Evolutionary conservation across 2,888 invertebrate species (phyloP).

Genomic region (Melieria crassipennis): DNA sequence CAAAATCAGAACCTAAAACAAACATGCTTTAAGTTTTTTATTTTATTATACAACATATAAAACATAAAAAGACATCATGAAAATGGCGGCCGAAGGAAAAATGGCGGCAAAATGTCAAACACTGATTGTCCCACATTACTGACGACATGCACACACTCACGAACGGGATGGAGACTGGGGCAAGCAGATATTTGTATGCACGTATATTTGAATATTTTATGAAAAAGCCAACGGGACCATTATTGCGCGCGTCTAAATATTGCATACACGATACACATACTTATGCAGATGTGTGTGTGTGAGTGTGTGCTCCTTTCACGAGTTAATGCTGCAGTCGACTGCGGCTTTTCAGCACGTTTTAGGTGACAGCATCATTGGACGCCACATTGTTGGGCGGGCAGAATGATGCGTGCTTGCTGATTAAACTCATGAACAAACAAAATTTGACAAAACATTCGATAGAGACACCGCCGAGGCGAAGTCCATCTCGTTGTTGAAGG

Average conservation of each 20-base stretch:
- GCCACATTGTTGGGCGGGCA: too few species aligned
- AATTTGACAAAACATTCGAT: not conserved
- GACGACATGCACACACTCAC: not conserved
- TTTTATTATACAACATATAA: constrained; percentile 20
- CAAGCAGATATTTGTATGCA: not conserved
- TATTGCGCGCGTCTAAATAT: too few species aligned
- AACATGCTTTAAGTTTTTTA: not conserved
- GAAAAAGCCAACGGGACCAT: too few species aligned
- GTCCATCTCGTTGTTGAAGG: not conserved
- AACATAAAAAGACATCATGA: constrained; percentile 5
- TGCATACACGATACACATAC: too few species aligned
- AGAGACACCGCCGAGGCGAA: not conserved
- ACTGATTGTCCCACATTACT: too few species aligned
- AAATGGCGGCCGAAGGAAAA: not conserved
- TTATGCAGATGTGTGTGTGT: too few species aligned
- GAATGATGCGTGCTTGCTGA: constrained; percentile 21
- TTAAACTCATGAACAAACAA: constrained; percentile 1
- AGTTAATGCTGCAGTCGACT: too few species aligned
- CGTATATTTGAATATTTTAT: too few species aligned
- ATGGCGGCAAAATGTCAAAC: not conserved
- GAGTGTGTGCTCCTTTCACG: too few species aligned
- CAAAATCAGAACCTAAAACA: too few species aligned
- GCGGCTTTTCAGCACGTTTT: too few species aligned
- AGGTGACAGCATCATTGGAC: too few species aligned
- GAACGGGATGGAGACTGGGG: not conserved